phyloP scores from a whole-genome alignment of 2,888 invertebrate genomes.

The Nymphalis polychloros region DNA sequence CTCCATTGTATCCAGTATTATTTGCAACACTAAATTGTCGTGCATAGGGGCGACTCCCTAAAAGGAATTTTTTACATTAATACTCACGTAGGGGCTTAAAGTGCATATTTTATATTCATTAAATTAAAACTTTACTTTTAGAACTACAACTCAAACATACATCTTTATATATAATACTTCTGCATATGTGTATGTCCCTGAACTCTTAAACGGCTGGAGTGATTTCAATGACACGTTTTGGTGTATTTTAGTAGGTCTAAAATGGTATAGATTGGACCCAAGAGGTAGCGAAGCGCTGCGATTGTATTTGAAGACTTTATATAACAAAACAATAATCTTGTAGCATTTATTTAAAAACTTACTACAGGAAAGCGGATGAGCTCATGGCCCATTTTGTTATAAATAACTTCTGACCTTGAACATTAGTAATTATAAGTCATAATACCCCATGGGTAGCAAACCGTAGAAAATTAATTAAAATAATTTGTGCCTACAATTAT shows the following conservation, averaged over 20 bases:
- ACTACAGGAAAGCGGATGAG: too few species aligned
- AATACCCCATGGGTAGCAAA: not conserved
- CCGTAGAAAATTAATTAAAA: not conserved
- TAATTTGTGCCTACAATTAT: not conserved
- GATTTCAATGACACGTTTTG: too few species aligned
- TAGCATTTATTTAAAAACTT: too few species aligned
- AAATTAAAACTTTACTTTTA: not conserved
- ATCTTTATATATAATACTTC: too few species aligned
- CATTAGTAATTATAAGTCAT: slow-evolving; percentile 1
- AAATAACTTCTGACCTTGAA: not conserved
- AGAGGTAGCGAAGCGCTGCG: too few species aligned
- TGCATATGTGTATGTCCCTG: too few species aligned
- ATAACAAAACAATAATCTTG: too few species aligned
- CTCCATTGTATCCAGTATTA: slow-evolving; percentile 17
- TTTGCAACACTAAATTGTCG: slow-evolving; percentile 36
- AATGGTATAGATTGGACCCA: too few species aligned
- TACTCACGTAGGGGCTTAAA: slow-evolving; percentile 23
- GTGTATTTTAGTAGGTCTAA: too few species aligned
- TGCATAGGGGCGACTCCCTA: slow-evolving; percentile 36
- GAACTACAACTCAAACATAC: too few species aligned
- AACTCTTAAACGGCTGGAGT: too few species aligned
- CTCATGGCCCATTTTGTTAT: not conserved
- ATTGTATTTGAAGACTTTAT: too few species aligned
- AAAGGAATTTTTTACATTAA: slow-evolving; percentile 29
- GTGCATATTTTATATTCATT: slow-evolving; percentile 8